Evolutionary conservation across 2,113 vertebrate genomes (phyloP).

Genomic region (Sakesphorus luctuosus): DNA sequence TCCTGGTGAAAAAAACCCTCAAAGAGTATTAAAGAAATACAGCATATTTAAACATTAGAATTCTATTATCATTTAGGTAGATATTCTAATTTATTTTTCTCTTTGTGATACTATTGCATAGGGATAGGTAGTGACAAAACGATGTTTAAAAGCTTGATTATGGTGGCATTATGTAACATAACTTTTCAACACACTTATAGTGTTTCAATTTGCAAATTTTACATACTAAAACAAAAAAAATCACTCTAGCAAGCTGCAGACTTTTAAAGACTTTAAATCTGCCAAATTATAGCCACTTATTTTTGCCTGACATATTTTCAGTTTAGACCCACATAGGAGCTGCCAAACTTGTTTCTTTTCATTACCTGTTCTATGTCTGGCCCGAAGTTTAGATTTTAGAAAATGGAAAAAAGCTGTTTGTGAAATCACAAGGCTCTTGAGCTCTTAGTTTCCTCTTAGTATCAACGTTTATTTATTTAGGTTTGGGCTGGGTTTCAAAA

Average conservation of each 20-base stretch:
- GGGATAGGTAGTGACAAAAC: conserved; percentile 1
- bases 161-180: conserved; percentile 58
- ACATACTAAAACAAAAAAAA: conserved; percentile 37
- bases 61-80: background rate
- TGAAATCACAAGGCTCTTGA: conserved; percentile 83
- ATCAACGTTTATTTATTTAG: conserved; percentile 89
- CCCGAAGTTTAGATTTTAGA: conserved; percentile 82
- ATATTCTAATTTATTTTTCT: background rate
- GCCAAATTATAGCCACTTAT: conserved; percentile 80
- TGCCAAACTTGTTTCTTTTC: conserved; percentile 85
- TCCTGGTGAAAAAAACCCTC: background rate
- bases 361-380: conserved; percentile 85
- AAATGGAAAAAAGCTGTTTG: conserved; percentile 88
- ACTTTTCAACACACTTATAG: conserved; percentile 67
- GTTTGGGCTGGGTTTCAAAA: conserved; percentile 87
- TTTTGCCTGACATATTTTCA: conserved; percentile 80
- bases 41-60: background rate
- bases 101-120: background rate
- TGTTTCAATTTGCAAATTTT: conserved; percentile 78
- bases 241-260: conserved; percentile 73
- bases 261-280: conserved; percentile 80
- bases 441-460: conserved; percentile 87
- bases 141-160: conserved; percentile 18
- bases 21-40: background rate
- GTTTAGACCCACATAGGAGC: conserved; percentile 74